Evolutionary conservation across 2,113 vertebrate genomes (phyloP), one percentile per base, ranked within the genome.

Genomic region (Spermophilus dauricus): DNA sequence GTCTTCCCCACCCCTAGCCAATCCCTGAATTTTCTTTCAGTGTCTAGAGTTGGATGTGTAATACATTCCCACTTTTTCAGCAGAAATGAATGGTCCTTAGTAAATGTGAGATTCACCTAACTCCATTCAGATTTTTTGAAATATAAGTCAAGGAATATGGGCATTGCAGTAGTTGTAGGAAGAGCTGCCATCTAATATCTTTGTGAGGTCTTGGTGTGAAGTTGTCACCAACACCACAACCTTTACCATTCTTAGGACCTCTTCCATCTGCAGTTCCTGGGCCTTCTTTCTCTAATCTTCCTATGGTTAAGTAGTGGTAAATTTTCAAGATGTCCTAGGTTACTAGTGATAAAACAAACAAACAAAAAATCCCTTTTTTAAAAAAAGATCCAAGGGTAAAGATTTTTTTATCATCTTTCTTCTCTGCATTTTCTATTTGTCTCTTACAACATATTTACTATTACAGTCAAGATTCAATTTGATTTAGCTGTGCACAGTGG

Each of bases 381-480:
- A 34, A 69, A 34, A 69, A 69, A 69, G 67, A 5, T 34, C 13
- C 67, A 34, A 34, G 32, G 32, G 67, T 69, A 34, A 34, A 69
- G 14, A 69, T 16, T 39, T 53, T 72, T 76, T 20, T 65, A 77
- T 45, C 18, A 0, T 34, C 34, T 65, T 56, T 72, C 9, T 91
- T 93, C n/a, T 86, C 8, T 58, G 20, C 82, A 86, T 70, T 16
- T 85, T 65, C 16, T 9, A 72, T 42, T 90, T 58, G 30, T 90
- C 67, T 92, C 45, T 78, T 65, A 5, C 4, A 82, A 26, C 45
- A 20, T 8, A 83, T 72, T 42, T 75, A 87, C 2, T 56, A 53
- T 1, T 56, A n/a, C 2, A 86, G 4, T 89, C 53, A 85, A 28
- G 86, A 73, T 92, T 94, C 72, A 86, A 80, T 84, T 75, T 58